Evolutionary conservation across 2,113 vertebrate species (phyloP), one percentile per base, ranked within the genome.

Genomic region (Gymnocephalus cernua): DNA sequence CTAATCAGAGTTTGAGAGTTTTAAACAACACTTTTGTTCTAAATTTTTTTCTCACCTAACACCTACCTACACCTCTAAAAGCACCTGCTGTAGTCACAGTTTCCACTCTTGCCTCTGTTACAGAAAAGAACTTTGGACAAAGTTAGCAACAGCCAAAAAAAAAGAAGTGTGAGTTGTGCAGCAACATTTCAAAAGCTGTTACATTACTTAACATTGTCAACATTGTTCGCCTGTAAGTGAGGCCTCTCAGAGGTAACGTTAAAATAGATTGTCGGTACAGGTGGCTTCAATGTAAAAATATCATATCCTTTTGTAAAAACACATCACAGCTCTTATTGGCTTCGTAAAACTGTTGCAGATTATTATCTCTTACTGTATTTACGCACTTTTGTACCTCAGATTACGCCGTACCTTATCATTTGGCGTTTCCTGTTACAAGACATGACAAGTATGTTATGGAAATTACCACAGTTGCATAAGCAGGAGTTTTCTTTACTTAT

Each of bases 381-480:
- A 35, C 16, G 11, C 79, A 12, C 56, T 51, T 61, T 4, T 54
- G 23, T 27, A 15, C 44, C 27, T 44, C 21, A 18, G 6, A 23
- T 45, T 21, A 45, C 64, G 16, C 38, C 0, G 7, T 14, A 70
- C 45, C 58, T 74, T 38, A 62, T 79, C 58, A 62, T 88, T 78
- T 75, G 4, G 3, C 35, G 23, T 75, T 91, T 92, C 88, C 87
- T 86, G 74, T 80, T 6, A 23, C 67, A 82, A 23, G 80, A 72
- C 74, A n/a, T 21, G 25, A 73, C 73, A 90, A 0, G 79, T 58
- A 9, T 8, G 38, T 38, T 38, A 50, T 18, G 45, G 15, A 69
- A 56, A 75, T 21, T n/a, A 6, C 44, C 9, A 15, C 61, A 44
- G 32, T 65, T 81, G 56, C 73, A 61, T 54, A 71, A 61, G 64